Percentiles rank a stretch among this genome's conserved stretches.
phyloP scores from a whole-genome alignment of 2,113 vertebrate genomes.

The Rynchops niger region DNA sequence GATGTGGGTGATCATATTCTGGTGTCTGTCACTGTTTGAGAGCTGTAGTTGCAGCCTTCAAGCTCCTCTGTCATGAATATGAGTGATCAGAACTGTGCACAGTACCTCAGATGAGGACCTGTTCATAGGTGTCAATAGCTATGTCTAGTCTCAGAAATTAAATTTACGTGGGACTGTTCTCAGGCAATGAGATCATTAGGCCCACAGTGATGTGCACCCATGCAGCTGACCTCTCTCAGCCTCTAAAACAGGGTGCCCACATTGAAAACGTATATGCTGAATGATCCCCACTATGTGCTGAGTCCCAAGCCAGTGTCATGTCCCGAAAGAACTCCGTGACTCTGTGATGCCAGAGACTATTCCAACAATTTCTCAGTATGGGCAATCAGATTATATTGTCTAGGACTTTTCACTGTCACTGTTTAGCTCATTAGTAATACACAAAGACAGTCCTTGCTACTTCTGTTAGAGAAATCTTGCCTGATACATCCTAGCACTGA shows the following conservation, averaged over 20 bases:
- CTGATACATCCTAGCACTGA: background rate
- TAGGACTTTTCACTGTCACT: background rate
- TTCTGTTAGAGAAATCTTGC: background rate
- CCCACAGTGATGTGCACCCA: background rate
- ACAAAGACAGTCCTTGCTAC: background rate
- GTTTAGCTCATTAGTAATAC: background rate
- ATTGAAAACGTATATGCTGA: background rate
- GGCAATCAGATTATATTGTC: background rate
- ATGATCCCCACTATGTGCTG: background rate
- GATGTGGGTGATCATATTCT: background rate
- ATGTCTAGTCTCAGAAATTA: background rate
- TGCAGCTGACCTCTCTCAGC: background rate
- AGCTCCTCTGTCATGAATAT: background rate
- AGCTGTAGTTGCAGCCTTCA: background rate
- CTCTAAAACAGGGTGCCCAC: background rate
- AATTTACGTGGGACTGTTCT: rapidly evolving
- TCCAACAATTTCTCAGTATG: background rate
- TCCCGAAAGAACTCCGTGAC: background rate
- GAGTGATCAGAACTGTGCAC: background rate
- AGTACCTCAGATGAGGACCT: background rate
- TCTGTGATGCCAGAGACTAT: background rate
- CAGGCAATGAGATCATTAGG: background rate
- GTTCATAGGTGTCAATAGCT: background rate
- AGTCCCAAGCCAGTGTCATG: background rate
- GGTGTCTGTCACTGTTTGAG: background rate